Evolutionary conservation across 2,888 invertebrate genomes (phyloP), one percentile per base, ranked within the genome.

Genomic region (Zaprionus lineosus): DNA sequence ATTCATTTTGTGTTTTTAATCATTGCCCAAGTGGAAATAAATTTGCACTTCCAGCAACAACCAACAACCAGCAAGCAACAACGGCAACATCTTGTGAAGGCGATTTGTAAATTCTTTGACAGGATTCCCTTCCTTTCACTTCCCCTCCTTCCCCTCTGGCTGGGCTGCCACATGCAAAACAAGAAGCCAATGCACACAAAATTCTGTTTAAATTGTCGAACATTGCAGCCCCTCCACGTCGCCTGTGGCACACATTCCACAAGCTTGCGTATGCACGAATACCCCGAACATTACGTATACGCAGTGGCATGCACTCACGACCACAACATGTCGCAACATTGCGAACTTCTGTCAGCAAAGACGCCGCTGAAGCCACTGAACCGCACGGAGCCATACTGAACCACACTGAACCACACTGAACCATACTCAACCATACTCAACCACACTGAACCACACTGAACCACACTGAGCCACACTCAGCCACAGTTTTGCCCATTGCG

Each of bases 261-360:
- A 44, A 21, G 12, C 8, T 14, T 24, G 33, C 6, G 29, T 19
- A 1, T 21, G n/a, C 28, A 29, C 9, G 11, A 50, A 52, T 44
- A 34, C n/a, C 16, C 29, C 15, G 28, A 50, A 66, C 53, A 64
- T 70, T 74, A 62, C 78, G 74, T 66, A 76, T 76, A 77, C 78
- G 82, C 76, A 70, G 56, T 48, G 48, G 16, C 2, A 59, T 40
- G 41, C 59, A 40, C 40, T 53, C 51, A 33, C 52, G 55, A 69
- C 64, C 60, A 40, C 55, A 58, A 74, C 61, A 69, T 52, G 58
- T 44, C 37, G 56, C 44, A 41, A 31, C 19, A 34, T 41, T 50
- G 21, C 14, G 26, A 43, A 43, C 18, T 39, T 48, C 40, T 50
- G n/a, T 12, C 8, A 26, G 50, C 36, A 1, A 2, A 14, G 3